phyloP scores from a whole-genome alignment of 2,888 invertebrate species.

The Orthosia gothica region DNA sequence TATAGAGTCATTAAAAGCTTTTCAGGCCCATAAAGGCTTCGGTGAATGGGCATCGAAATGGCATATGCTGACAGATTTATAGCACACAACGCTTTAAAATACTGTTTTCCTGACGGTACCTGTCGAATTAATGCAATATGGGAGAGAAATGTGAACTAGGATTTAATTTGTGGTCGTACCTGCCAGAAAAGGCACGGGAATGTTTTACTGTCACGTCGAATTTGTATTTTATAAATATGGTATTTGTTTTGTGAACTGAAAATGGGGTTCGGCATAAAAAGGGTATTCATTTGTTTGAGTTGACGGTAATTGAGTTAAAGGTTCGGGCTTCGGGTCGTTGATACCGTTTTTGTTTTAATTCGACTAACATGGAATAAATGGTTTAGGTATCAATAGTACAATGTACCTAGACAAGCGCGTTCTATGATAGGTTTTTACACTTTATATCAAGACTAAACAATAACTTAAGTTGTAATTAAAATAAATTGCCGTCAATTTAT shows the following conservation, averaged over 20 bases:
- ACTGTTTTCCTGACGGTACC: conserved; percentile 49
- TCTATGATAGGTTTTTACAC: not conserved
- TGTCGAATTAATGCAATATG: conserved; percentile 60
- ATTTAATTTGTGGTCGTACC: conserved; percentile 61
- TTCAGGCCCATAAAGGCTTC: conserved; percentile 60
- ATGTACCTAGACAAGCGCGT: not conserved
- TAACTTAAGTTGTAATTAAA: too few relatives aligned
- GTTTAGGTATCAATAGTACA: not conserved
- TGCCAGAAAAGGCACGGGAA: conserved; percentile 3
- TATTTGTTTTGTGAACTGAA: conserved; percentile 45
- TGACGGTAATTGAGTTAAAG: conserved; percentile 42
- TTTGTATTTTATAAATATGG: conserved; percentile 41
- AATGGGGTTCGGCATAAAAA: conserved; percentile 42
- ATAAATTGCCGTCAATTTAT: too few relatives aligned
- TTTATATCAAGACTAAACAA: not conserved
- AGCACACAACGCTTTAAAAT: conserved; percentile 56
- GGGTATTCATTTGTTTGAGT: conserved; percentile 55
- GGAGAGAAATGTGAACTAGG: conserved; percentile 55
- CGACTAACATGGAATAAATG: not conserved
- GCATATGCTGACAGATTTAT: conserved; percentile 68
- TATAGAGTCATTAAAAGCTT: conserved; percentile 67
- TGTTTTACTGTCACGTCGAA: conserved; percentile 46
- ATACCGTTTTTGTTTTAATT: conserved; percentile 39
- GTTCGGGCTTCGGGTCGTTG: conserved; percentile 20
- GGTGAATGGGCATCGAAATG: conserved; percentile 67